Evolutionary conservation across 2,888 invertebrate species (phyloP), one percentile per base, ranked within the genome.

Genomic region (Heteromurus nitidus): DNA sequence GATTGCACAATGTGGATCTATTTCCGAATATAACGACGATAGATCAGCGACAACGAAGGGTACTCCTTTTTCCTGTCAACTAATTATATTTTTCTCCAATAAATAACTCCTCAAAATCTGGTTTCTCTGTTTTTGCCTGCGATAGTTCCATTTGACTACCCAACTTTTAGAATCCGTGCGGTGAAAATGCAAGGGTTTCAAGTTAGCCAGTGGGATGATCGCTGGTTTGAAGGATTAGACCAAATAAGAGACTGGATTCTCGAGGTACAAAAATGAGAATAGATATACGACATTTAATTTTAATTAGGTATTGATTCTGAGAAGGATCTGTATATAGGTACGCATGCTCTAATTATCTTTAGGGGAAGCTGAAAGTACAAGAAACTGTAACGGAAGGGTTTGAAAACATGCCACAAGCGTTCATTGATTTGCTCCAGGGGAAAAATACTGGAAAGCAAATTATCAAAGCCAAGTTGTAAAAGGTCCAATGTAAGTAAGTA

Each of bases 341-440:
- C n/a, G n/a, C n/a, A n/a, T n/a, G n/a, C n/a, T n/a, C n/a, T n/a
- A n/a, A n/a, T n/a, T n/a, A n/a, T n/a, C n/a, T 88, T 11, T 86
- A 91, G 90, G 94, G 94, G 50, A 94, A 94, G 89, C 87, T 95
- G 13, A 92, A 92, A 87, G 93, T 93, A 88, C 90, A 90, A 83
- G 95, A 95, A 89, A 93, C 93, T 60, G 88, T 93, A 1, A 93
- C 93, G 1, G 89, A 93, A 81, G 94, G 94, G 1, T 94, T 95
- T 89, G 93, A 94, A 84, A 93, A 93, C 86, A 93, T 93, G 92
- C 93, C 93, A 1, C 90, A 92, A 64, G 94, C 94, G 42, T 92
- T 94, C 82, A 90, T 92, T 72, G 93, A 92, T 16, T 91, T 94
- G 88, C 89, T 92, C 75, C 87, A 88, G 73, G 94, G 94, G 42